Conservation (phyloP, 1,140 invertebrate genomes). For the Drosophila parvula region DNA sequence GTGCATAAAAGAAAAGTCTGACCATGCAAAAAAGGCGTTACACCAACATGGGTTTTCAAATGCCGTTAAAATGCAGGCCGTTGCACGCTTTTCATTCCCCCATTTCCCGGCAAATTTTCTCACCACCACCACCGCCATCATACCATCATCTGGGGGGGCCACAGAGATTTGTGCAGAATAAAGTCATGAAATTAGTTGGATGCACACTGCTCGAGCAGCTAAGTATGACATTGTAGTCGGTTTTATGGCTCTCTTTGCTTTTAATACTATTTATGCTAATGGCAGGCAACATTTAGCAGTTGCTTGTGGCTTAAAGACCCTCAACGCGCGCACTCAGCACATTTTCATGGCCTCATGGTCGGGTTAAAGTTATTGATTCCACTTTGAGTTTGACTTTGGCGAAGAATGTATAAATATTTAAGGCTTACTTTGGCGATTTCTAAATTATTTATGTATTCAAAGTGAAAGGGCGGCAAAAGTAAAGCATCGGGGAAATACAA, state of each 20-base stretch:
- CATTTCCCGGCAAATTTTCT: slow-evolving; percentile 1
- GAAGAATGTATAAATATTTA: slow-evolving; percentile 29
- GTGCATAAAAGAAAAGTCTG: slow-evolving; percentile 23
- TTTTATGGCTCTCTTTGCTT: slow-evolving; percentile 47
- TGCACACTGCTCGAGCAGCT: slow-evolving; percentile 44
- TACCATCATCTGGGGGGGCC: slow-evolving; percentile 1
- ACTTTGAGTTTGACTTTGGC: slow-evolving; percentile 2
- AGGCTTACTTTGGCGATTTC: slow-evolving; percentile 25
- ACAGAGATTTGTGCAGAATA: slow-evolving; percentile 66
- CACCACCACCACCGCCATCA: neutral
- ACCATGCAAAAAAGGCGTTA: slow-evolving; percentile 27
- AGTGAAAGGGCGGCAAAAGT: slow-evolving; percentile 2
- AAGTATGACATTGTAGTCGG: slow-evolving; percentile 55
- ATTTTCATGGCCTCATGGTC: slow-evolving; percentile 11
- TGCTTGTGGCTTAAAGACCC: slow-evolving; percentile 34
- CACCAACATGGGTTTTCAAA: slow-evolving; percentile 49
- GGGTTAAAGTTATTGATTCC: slow-evolving; percentile 34
- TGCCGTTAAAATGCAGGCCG: slow-evolving; percentile 61
- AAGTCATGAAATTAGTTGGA: slow-evolving; percentile 73
- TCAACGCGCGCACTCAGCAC: neutral
- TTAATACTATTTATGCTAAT: slow-evolving; percentile 59
- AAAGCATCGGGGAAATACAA: slow-evolving; percentile 26
- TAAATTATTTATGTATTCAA: slow-evolving; percentile 31
- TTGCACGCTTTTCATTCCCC: slow-evolving; percentile 12
- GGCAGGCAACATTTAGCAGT: slow-evolving; percentile 48